Evolutionary conservation across 30 jellyfish, hydroid and myxozoan genomes (phyloP).

Genomic region (Turritopsis rubra): DNA sequence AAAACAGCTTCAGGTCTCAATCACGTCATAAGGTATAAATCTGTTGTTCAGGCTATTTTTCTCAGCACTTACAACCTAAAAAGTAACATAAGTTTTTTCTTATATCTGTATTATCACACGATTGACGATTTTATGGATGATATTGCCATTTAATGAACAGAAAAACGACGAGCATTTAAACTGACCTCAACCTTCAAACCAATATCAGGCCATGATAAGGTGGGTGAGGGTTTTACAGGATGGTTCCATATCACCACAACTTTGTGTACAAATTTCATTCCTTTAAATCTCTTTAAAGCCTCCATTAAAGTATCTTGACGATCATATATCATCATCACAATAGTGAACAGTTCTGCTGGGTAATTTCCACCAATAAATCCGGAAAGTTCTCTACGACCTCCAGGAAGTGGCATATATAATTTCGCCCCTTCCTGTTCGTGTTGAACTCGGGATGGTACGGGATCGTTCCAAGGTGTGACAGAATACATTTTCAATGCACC

Average conservation of each 20-base stretch:
- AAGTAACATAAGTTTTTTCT: neutral
- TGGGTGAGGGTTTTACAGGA: slow-evolving; percentile 45
- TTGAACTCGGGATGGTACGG: slow-evolving; percentile 51
- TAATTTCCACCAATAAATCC: slow-evolving; percentile 53
- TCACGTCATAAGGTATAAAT: slow-evolving; percentile 59
- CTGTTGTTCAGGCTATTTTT: slow-evolving; percentile 71
- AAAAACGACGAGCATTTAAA: neutral
- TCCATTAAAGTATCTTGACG: slow-evolving; percentile 21
- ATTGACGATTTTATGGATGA: no score
- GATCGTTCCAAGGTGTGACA: slow-evolving; percentile 26
- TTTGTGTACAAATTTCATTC: slow-evolving; percentile 44
- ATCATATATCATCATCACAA: slow-evolving; percentile 35
- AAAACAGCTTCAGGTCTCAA: slow-evolving; percentile 88
- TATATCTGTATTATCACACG: no score
- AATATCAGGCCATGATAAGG: slow-evolving; percentile 73
- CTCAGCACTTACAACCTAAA: slow-evolving; percentile 52
- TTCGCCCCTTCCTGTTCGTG: slow-evolving; percentile 28
- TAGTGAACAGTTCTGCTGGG: slow-evolving; percentile 63
- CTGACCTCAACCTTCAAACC: slow-evolving; percentile 64
- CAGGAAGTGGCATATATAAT: slow-evolving; percentile 45
- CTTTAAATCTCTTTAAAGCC: slow-evolving; percentile 43
- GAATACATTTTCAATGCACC: slow-evolving; percentile 58
- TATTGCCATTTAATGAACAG: no score
- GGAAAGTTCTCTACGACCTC: slow-evolving; percentile 36
- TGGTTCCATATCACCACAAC: slow-evolving; percentile 73